phyloP scores from a whole-genome alignment of 2,888 invertebrate genomes.

The Galerucella calmariensis region DNA sequence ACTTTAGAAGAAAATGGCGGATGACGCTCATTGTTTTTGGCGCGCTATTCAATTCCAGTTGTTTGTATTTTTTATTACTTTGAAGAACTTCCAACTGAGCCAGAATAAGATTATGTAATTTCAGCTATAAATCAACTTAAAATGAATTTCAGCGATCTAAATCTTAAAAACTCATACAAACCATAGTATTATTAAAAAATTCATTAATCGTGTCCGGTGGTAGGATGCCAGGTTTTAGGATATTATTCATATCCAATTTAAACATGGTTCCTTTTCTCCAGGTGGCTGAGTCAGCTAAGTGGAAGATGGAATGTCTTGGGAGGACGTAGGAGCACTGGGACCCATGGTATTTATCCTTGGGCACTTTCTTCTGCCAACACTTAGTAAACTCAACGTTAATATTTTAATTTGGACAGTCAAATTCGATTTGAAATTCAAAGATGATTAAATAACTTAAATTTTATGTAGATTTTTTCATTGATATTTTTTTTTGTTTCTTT shows the following conservation, averaged over 20 bases:
- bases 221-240: slow-evolving; percentile 64
- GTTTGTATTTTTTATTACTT: slow-evolving; percentile 28
- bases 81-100: slow-evolving; percentile 32
- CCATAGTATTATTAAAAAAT: slow-evolving; percentile 40
- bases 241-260: slow-evolving; percentile 63
- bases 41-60: slow-evolving; percentile 55
- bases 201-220: slow-evolving; percentile 57
- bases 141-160: slow-evolving; percentile 48
- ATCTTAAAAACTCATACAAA: slow-evolving; percentile 11
- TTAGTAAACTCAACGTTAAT: slow-evolving; percentile 59
- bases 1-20: slow-evolving; percentile 53
- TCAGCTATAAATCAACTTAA: slow-evolving; percentile 42
- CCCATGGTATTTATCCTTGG: slow-evolving; percentile 71
- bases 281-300: slow-evolving; percentile 65
- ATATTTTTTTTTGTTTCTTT: slow-evolving; percentile 45
- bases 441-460: slow-evolving; percentile 40
- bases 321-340: slow-evolving; percentile 57
- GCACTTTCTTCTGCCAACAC: slow-evolving; percentile 64
- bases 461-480: slow-evolving; percentile 48
- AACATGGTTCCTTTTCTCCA: slow-evolving; percentile 70
- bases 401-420: slow-evolving; percentile 47
- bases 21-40: slow-evolving; percentile 51
- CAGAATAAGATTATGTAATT: slow-evolving; percentile 43
- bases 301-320: slow-evolving; percentile 53
- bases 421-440: slow-evolving; percentile 46